Conservation (phyloP, 2,113 vertebrate species). For the Clarias macrocephalus region DNA sequence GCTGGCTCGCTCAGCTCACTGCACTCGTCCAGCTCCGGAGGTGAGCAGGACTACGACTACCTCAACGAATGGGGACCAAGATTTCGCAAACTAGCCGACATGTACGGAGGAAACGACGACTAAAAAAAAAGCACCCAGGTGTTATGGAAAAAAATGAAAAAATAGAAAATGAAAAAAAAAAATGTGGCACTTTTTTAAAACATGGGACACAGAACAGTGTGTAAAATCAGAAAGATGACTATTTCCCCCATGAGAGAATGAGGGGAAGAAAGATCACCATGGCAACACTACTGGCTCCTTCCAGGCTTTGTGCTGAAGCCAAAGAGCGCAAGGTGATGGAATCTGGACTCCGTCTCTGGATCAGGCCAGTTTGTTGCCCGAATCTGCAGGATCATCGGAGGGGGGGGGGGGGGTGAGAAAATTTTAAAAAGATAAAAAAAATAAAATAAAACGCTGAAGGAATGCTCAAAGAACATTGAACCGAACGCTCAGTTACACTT, state of each 20-base stretch:
- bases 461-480: conserved; percentile 60
- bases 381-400: conserved; percentile 71
- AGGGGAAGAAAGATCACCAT: conserved; percentile 51
- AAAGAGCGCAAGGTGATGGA: conserved; percentile 65
- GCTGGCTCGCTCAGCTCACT: conserved; percentile 96
- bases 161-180: conserved; percentile 63
- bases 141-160: conserved; percentile 17
- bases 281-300: conserved; percentile 52
- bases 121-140: conserved; percentile 54
- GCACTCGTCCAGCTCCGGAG: conserved; percentile 91
- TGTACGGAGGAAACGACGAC: conserved; percentile 94
- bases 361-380: conserved; percentile 76
- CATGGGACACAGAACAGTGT: conserved; percentile 83
- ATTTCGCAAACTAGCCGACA: conserved; percentile 97
- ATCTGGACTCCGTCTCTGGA: conserved; percentile 82
- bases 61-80: conserved; percentile 97
- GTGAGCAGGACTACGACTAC: conserved; percentile 98
- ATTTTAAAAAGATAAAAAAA: background rate
- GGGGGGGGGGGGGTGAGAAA: conserved; percentile 49
- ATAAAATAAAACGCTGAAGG: conserved; percentile 23
- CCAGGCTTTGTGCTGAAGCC: conserved; percentile 39
- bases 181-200: conserved; percentile 74
- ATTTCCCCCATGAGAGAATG: conserved; percentile 72
- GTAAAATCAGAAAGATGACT: conserved; percentile 66
- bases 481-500: conserved; percentile 95